Percentiles rank a stretch among this genome's conserved stretches.
phyloP scores from a whole-genome alignment of 2,113 vertebrate genomes.

The Melanotaenia duboulayi region DNA sequence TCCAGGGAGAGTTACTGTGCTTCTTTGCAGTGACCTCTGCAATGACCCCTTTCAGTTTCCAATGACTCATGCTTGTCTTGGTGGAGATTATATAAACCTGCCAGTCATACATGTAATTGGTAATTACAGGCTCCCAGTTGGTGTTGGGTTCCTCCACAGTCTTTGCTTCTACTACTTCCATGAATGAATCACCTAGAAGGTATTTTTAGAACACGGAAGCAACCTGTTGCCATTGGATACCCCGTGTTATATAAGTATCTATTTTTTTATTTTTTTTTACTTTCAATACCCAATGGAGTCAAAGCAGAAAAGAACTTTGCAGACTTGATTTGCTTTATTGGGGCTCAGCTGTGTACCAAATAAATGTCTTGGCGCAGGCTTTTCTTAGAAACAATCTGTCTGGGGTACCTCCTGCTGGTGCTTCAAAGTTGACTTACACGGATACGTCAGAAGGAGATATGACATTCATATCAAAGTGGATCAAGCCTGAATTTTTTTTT shows the following conservation, averaged over 20 bases:
- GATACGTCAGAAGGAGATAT: slow-evolving; percentile 24
- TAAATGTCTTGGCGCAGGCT: slow-evolving; percentile 18
- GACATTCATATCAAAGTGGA: slow-evolving; percentile 16
- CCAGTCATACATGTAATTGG: slow-evolving; percentile 51
- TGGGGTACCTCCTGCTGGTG: neutral
- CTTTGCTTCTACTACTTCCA: slow-evolving; percentile 7
- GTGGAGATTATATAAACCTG: slow-evolving; percentile 53
- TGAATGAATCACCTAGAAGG: slow-evolving; percentile 56
- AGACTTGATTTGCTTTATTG: slow-evolving; percentile 43
- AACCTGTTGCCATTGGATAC: slow-evolving; percentile 65
- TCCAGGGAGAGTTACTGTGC: neutral
- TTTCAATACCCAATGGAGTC: slow-evolving; percentile 8
- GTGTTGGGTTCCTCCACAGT: slow-evolving; percentile 1
- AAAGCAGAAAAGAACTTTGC: slow-evolving; percentile 13
- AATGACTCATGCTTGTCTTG: slow-evolving; percentile 53
- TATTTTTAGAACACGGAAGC: slow-evolving; percentile 69
- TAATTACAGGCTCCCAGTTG: slow-evolving; percentile 47
- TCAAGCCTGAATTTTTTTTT: neutral
- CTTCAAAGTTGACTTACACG: slow-evolving; percentile 19
- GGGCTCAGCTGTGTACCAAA: slow-evolving; percentile 6
- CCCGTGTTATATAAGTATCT: slow-evolving; percentile 44
- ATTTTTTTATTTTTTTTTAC: neutral
- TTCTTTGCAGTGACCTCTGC: slow-evolving; percentile 13
- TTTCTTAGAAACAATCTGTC: slow-evolving; percentile 55
- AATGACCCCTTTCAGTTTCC: slow-evolving; percentile 4